Conservation (phyloP, 2,888 invertebrate genomes). For the Pristionchus maxplancki region DNA sequence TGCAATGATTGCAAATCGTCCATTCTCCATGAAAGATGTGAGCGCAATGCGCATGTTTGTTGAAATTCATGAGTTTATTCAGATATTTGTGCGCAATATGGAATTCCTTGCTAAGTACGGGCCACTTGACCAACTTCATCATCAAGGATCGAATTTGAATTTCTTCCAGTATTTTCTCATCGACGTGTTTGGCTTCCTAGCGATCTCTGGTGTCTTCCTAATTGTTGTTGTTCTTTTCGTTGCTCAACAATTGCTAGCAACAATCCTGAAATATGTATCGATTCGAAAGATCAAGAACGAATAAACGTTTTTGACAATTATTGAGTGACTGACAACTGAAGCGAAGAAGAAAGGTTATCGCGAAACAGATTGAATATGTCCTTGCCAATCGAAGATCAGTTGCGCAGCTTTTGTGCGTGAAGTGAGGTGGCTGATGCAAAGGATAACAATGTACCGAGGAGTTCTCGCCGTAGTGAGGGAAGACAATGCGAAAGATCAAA, state of each 20-base stretch:
- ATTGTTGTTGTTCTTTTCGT: neutral
- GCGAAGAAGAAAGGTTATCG: no score
- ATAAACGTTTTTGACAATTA: neutral
- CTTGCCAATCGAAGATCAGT: no score
- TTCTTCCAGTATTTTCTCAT: neutral
- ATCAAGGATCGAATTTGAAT: neutral
- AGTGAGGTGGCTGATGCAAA: neutral
- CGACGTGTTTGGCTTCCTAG: neutral
- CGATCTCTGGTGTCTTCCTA: neutral
- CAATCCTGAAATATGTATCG: neutral
- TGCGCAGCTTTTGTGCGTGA: neutral
- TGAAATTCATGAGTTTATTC: neutral
- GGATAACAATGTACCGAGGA: neutral
- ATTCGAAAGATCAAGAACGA: neutral
- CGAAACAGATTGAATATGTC: no score
- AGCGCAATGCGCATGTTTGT: neutral
- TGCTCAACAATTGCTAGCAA: neutral
- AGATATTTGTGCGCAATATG: conserved; percentile 1
- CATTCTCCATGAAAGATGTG: conserved; percentile 27
- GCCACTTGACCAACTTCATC: neutral
- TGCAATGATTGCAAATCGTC: neutral
- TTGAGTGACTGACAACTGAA: no score
- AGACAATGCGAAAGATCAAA: neutral
- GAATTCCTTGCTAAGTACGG: conserved; percentile 23
- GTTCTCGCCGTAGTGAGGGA: neutral